Base-by-base conservation (phyloP, 2,113 vertebrate species). In the Cranoglanis bouderius region DNA sequence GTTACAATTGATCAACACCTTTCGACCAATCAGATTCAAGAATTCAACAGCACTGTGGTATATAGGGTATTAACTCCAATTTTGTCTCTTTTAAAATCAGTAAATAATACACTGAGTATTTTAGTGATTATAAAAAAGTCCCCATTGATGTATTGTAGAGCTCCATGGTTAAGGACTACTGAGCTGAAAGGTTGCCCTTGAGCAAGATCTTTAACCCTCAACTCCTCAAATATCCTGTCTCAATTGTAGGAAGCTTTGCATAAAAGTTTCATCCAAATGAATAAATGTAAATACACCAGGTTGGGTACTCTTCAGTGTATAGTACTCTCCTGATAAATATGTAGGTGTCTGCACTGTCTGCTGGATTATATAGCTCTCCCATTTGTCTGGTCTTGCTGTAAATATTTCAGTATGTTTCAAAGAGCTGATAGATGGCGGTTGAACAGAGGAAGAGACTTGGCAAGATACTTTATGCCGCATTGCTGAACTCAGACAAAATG, bases 341-440 rank as follows among this genome's bases (percentile, higher is more conserved):
- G 90, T 82, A 91, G 88, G 91, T 88, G 92, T 89, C 92, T 91
- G 87, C 61, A 77, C 43, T 88, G 77, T 70, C 88, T 86, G 63
- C 87, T 87, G 82, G 10, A 35, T 91, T 86, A 92, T 90, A 46
- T n/a, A 14, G 78, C 92, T 89, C 59, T 38, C 82, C 86, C 81
- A 87, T 84, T 83, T 89, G 77, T 87, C 90, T 92, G 90, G 81
- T 89, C 84, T 86, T 90, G 91, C 91, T 91, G 90, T 94, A 92
- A 94, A 94, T 94, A 94, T 93, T 94, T 93, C 91, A 94, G 91
- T 63, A 85, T 85, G 29, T 86, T 90, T 91, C 90, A 80, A 53
- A 80, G 89, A 89, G 89, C 80, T 91, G 92, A 93, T 77, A 88
- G 88, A 90, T 86, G 75, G 65, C 49, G 82, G 80, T 84, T 81